Evolutionary conservation across 1,140 invertebrate species (phyloP), one percentile per base, ranked within the genome.

Genomic region (Brachionus plicatilis): DNA sequence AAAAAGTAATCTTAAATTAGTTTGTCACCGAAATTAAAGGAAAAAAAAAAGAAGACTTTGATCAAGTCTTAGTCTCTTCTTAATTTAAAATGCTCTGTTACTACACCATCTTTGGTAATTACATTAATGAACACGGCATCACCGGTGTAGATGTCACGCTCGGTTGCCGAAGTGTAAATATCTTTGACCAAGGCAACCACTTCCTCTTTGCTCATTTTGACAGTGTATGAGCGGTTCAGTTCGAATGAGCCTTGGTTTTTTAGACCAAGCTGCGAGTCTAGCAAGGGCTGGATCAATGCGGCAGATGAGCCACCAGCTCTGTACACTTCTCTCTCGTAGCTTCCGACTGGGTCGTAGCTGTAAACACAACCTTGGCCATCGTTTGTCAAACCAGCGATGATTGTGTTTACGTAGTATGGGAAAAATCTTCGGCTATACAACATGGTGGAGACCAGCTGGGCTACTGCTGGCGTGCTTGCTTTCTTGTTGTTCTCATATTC

Each of bases 371-470:
- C 97, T 88, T 95, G 94, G n/a, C 92, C 92, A 85, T 92, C 88
- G 47, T 91, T 90, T 89, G 93, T 92, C 11, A 93, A 85, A 37
- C 98, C 98, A 85, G 95, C 96, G 76, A 99, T 90, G 41, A 99
- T 93, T 88, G 97, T 98, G 41, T 94, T 94, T 9, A 98, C 94
- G 88, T 99, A 99, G 88, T 98, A 99, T 0, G 98, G 98, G 89
- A 99, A 99, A 89, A 99, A 99, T 85, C 98, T 92, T 86, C 96
- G 95, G 87, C 96, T 94, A 88, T 99, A 99, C 84, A 99, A 90
- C 92, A 97, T 94, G 6, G 94, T 97, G 0, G 97, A 96, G 1
- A 99, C 89, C 93, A 99, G 94, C 90, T 98, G 96, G 14, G 97
- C 95, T 14, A 95, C 92, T 11, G 97, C 96, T 85, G 93, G 92